A percentile compares a stretch with the other conserved stretches of the same genome.
phyloP scores from a whole-genome alignment of 2,797 vertebrate species.

The Coendou prehensilis region DNA sequence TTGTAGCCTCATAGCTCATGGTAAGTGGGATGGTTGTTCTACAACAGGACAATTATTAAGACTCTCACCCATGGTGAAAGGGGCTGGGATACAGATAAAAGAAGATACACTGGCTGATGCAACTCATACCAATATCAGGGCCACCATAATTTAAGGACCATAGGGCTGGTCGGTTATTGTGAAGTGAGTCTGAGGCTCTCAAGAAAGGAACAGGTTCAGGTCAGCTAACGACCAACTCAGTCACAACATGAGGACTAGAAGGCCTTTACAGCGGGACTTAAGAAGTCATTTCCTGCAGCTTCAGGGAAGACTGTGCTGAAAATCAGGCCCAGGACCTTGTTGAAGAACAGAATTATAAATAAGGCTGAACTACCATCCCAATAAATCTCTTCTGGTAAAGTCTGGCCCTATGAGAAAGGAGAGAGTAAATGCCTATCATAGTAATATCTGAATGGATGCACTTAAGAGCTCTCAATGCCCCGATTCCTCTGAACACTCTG shows the following conservation, averaged over 20 bases:
- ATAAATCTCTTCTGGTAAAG: background rate
- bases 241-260: conserved; percentile 7
- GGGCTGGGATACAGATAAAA: background rate
- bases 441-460: background rate
- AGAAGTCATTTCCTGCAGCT: background rate
- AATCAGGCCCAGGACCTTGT: background rate
- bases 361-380: background rate
- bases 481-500: background rate
- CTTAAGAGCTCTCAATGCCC: background rate
- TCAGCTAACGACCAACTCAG: background rate
- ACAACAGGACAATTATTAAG: background rate
- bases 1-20: background rate
- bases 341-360: background rate
- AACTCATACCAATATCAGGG: background rate
- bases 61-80: background rate
- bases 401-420: background rate
- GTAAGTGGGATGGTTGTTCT: background rate
- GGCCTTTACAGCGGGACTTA: background rate
- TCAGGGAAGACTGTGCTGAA: background rate
- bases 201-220: background rate
- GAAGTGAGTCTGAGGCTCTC: background rate
- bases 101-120: background rate
- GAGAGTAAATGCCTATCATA: background rate
- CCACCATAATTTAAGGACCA: background rate
- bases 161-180: background rate